Conservation (phyloP, 2,888 invertebrate species). For the Doris montereyensis region DNA sequence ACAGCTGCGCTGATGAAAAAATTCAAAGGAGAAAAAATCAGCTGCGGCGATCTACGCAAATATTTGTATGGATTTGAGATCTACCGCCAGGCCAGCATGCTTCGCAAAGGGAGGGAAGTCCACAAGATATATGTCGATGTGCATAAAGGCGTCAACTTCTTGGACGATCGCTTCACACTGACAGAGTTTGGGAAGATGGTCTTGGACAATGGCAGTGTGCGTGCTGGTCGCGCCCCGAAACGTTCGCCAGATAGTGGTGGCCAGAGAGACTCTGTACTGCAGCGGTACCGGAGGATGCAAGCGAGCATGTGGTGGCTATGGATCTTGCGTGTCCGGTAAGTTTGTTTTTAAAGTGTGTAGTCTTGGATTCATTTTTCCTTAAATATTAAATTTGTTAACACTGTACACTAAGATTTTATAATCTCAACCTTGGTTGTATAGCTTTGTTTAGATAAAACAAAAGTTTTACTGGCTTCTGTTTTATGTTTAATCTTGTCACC, state of each 20-base stretch:
- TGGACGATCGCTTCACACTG: slow-evolving; percentile 63
- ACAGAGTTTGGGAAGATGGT: slow-evolving; percentile 66
- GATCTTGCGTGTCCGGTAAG: slow-evolving; percentile 61
- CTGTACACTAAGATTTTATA: too few relatives aligned
- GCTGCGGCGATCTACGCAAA: slow-evolving; percentile 59
- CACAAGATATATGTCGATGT: slow-evolving; percentile 65
- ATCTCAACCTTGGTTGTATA: too few relatives aligned
- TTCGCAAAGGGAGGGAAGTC: slow-evolving; percentile 64
- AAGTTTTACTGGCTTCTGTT: too few relatives aligned
- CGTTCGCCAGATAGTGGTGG: slow-evolving; percentile 65
- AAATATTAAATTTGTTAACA: background rate
- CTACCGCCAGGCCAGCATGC: slow-evolving; percentile 63
- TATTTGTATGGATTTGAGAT: slow-evolving; percentile 60
- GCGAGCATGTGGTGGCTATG: slow-evolving; percentile 63
- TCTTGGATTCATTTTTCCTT: background rate
- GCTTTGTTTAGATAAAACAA: too few relatives aligned
- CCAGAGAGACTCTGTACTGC: slow-evolving; percentile 65
- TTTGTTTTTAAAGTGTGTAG: too few relatives aligned
- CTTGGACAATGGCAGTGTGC: slow-evolving; percentile 60
- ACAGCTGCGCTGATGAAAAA: slow-evolving; percentile 30
- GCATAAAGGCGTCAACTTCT: slow-evolving; percentile 61
- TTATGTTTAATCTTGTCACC: too few relatives aligned
- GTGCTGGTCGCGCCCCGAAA: slow-evolving; percentile 64
- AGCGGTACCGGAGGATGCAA: slow-evolving; percentile 63
- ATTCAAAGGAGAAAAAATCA: slow-evolving; percentile 59